These are phyloP conservation scores for Harpagus bidentatus DNA, from an alignment of 2,113 vertebrate species.

Conservation along the genomic window DNA sequence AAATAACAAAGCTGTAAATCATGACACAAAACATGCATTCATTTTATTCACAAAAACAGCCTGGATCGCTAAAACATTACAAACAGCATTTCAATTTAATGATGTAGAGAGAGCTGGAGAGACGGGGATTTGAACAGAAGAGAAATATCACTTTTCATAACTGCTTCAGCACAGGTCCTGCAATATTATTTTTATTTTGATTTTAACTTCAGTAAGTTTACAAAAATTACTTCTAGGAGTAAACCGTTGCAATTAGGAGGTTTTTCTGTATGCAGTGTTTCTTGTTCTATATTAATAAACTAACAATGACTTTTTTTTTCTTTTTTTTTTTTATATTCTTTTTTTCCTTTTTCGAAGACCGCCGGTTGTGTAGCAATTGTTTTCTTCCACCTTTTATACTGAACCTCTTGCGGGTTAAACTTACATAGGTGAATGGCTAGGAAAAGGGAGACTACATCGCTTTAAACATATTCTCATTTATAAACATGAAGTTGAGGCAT, in stretches of 20 bases:
- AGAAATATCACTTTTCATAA: constrained; percentile 55
- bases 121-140: constrained; percentile 54
- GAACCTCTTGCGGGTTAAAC: constrained; percentile 53
- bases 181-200: constrained; percentile 45
- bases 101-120: constrained; percentile 80
- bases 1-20: constrained; percentile 84
- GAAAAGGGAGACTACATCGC: constrained; percentile 77
- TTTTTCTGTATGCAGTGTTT: constrained; percentile 44
- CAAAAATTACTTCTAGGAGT: constrained; percentile 70
- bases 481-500: constrained; percentile 82
- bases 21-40: constrained; percentile 99
- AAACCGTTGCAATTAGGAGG: constrained; percentile 61
- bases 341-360: constrained; percentile 2
- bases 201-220: constrained; percentile 62
- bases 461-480: constrained; percentile 82
- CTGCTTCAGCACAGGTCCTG: constrained; percentile 69
- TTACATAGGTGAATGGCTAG: constrained; percentile 56
- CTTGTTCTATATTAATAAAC: constrained; percentile 64
- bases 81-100: constrained; percentile 95
- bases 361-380: constrained; percentile 30
- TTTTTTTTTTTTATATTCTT: neutral
- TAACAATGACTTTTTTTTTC: constrained; percentile 30
- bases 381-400: constrained; percentile 34
- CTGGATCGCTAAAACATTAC: constrained; percentile 98
- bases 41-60: constrained; percentile 99